Evolutionary conservation across 2,888 invertebrate genomes (phyloP).

Genomic region (Pseudococcus longispinus): DNA sequence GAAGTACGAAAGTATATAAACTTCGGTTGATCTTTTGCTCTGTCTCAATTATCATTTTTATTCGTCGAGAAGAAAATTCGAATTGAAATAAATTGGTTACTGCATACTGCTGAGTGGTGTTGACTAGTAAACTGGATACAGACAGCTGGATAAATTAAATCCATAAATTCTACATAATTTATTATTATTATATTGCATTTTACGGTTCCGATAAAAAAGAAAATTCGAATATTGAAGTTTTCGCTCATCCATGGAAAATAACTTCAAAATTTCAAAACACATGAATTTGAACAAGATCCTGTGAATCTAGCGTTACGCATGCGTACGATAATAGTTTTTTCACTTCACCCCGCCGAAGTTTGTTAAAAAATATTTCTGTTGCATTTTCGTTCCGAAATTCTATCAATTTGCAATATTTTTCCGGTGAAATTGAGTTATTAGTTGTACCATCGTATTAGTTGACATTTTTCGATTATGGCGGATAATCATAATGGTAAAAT

Average conservation of each 20-base stretch:
- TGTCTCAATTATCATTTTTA: too few relatives aligned
- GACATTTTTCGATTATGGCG: background rate
- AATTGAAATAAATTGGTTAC: too few relatives aligned
- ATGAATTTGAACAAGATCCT: background rate
- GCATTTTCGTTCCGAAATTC: background rate
- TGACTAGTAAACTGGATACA: too few relatives aligned
- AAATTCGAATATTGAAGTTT: too few relatives aligned
- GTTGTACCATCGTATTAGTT: background rate
- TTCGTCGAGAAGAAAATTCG: too few relatives aligned
- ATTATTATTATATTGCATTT: too few relatives aligned
- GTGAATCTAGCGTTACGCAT: background rate
- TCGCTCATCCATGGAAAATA: too few relatives aligned
- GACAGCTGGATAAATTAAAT: too few relatives aligned
- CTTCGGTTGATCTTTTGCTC: background rate
- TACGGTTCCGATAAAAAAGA: too few relatives aligned
- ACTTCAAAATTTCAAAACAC: too few relatives aligned
- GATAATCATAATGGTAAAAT: conserved; percentile 1
- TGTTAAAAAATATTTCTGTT: background rate
- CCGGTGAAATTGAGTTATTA: background rate
- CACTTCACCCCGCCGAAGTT: background rate
- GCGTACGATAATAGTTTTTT: background rate
- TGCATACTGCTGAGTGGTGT: too few relatives aligned
- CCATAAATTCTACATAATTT: too few relatives aligned
- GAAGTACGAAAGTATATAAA: background rate
- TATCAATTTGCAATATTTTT: background rate